Evolutionary conservation across 2,888 invertebrate species (phyloP).

Genomic region (Rhorus exstirpatorius): DNA sequence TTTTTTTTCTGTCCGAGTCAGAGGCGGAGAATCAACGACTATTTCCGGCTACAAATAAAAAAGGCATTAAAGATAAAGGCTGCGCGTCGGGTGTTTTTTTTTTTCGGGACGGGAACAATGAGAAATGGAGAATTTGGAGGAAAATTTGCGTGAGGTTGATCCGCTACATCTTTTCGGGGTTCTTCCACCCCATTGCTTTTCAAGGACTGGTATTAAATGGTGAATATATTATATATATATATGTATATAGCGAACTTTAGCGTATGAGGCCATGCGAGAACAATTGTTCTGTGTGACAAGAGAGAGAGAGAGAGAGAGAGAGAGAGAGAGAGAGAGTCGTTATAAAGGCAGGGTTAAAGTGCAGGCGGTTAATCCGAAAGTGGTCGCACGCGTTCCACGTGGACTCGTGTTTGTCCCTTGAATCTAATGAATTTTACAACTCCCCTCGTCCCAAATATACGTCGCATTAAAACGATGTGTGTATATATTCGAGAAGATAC

Average conservation of each 20-base stretch:
- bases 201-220: constrained; percentile 33
- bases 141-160: constrained; percentile 64
- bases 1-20: too few relatives aligned
- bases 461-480: constrained; percentile 17
- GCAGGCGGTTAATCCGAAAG: constrained; percentile 66
- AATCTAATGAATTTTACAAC: constrained; percentile 58
- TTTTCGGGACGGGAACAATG: background rate
- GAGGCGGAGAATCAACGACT: constrained; percentile 4
- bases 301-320: constrained; percentile 3
- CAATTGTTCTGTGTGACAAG: constrained; percentile 41
- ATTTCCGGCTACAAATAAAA: constrained; percentile 38
- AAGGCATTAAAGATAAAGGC: constrained; percentile 51
- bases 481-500: constrained; percentile 6
- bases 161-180: constrained; percentile 62
- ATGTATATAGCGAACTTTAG: background rate
- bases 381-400: constrained; percentile 55
- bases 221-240: background rate
- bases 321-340: background rate
- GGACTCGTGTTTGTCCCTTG: constrained; percentile 13
- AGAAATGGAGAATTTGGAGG: constrained; percentile 6
- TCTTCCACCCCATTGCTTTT: constrained; percentile 41
- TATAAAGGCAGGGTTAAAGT: constrained; percentile 47
- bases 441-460: constrained; percentile 26
- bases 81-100: constrained; percentile 34
- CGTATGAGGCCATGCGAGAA: constrained; percentile 8